These are phyloP conservation scores for Ischnus inquisitorius DNA, from an alignment of 2,888 invertebrate genomes.

Conservation along the genomic window DNA sequence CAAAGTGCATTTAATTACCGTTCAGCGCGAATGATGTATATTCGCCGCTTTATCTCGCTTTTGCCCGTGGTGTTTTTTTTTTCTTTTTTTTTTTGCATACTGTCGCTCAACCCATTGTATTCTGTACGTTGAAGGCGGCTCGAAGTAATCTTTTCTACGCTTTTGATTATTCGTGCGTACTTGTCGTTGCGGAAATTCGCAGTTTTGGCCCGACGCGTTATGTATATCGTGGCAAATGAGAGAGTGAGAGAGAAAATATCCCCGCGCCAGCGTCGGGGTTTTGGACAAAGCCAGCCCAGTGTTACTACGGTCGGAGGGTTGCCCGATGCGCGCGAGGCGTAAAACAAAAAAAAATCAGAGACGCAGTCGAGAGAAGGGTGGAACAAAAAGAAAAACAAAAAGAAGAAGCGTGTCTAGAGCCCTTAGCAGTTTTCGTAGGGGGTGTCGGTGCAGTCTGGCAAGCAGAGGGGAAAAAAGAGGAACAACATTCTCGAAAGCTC, in stretches of 20 bases:
- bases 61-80: background rate
- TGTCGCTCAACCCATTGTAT: background rate
- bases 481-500: conserved; percentile 49
- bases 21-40: background rate
- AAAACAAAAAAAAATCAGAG: conserved; percentile 46
- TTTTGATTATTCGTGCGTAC: conserved; percentile 62
- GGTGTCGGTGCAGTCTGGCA: conserved; percentile 61
- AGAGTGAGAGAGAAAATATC: conserved; percentile 23
- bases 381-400: conserved; percentile 35
- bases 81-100: conserved; percentile 3
- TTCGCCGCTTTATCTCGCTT: background rate
- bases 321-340: conserved; percentile 39
- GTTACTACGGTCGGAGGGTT: conserved; percentile 18
- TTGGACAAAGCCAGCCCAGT: conserved; percentile 33
- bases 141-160: conserved; percentile 32
- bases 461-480: conserved; percentile 39
- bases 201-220: conserved; percentile 55
- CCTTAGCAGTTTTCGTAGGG: conserved; percentile 49
- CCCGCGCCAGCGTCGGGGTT: conserved; percentile 30
- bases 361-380: conserved; percentile 33
- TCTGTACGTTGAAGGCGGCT: background rate
- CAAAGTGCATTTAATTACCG: conserved; percentile 32
- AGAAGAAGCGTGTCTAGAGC: conserved; percentile 53
- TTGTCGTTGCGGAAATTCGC: conserved; percentile 56
- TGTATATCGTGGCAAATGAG: conserved; percentile 3